Evolutionary conservation across 1,140 invertebrate genomes (phyloP), one percentile per base, ranked within the genome.

Genomic region (Solenopsis invicta): DNA sequence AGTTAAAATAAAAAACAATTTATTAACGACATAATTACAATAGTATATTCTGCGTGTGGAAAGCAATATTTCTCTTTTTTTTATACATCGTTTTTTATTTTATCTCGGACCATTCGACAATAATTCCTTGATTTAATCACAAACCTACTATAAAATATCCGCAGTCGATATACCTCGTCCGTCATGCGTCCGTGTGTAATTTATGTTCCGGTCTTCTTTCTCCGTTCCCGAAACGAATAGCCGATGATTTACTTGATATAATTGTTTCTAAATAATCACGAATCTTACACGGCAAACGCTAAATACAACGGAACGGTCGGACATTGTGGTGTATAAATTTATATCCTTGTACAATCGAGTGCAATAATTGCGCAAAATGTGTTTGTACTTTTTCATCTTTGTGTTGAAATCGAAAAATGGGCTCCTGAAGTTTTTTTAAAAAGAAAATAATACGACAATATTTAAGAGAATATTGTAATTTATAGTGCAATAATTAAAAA

Each of bases 11-110:
- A 94, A 94, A 94, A 94, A 94, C 94, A 94, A 94, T 94, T 94
- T 94, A 94, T 94, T 94, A 94, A 94, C 94, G 94, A 94, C 91
- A 94, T 94, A 94, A 94, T 94, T 94, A 94, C 93, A 94, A 93
- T 94, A 93, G 91, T 90, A 93, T 94, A 91, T 93, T 94, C 91
- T 91, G 88, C 90, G 91, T 91, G 90, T 93, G 93, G 91, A 93
- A 94, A 94, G 93, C 93, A 93, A 91, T 93, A 92, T 62, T 59
- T 91, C 93, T 92, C 75, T 93, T 92, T 92, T 92, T 87, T 93
- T 93, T 92, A 91, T 92, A 91, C 88, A 92, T 93, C 82, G 84
- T 92, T 91, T 92, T 75, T 85, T 56, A 75, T 78, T 64, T 78
- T 64, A 88, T 90, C 41, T 81, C 56, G 86, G 71, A 92, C 92